Evolutionary conservation across 1,140 invertebrate genomes (phyloP).

Genomic region (Glomeris maerens): DNA sequence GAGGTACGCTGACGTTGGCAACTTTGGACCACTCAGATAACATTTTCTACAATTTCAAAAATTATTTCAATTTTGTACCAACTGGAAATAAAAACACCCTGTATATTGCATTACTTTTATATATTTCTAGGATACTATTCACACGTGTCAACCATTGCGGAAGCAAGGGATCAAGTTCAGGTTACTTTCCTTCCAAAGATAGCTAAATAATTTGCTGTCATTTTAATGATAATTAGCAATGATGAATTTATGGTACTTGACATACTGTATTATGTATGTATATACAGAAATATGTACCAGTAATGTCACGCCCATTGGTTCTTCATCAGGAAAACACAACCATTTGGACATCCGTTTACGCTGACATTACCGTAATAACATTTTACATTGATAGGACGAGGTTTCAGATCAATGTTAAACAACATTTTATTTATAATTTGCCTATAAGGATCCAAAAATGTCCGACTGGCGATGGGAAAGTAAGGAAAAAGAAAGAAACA

Average conservation of each 20-base stretch:
- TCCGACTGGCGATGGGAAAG: constrained; percentile 78
- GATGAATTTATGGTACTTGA: too few species aligned
- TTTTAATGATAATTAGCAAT: constrained; percentile 1
- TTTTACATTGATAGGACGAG: background rate
- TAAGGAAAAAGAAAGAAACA: constrained; percentile 58
- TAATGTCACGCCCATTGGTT: constrained; percentile 68
- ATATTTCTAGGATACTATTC: constrained; percentile 32
- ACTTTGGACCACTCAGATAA: background rate
- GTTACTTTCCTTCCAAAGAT: too few species aligned
- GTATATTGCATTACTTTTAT: constrained; percentile 6
- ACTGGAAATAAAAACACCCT: constrained; percentile 8
- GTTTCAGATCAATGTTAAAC: constrained; percentile 3
- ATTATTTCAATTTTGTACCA: constrained; percentile 9
- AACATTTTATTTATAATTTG: background rate
- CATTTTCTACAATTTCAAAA: constrained; percentile 4
- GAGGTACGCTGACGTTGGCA: constrained; percentile 54
- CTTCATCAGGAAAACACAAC: constrained; percentile 53
- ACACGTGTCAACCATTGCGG: constrained; percentile 36
- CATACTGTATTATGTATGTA: too few species aligned
- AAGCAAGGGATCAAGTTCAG: constrained; percentile 38
- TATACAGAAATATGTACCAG: constrained; percentile 61
- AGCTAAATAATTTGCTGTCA: constrained; percentile 1
- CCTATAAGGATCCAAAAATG: constrained; percentile 58
- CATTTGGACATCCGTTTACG: constrained; percentile 85
- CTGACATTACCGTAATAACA: constrained; percentile 58